Percentiles rank a stretch among this genome's conserved stretches.
Evolutionary conservation across 2,888 invertebrate genomes (phyloP).

Genomic region (Drosophila kuntzei): DNA sequence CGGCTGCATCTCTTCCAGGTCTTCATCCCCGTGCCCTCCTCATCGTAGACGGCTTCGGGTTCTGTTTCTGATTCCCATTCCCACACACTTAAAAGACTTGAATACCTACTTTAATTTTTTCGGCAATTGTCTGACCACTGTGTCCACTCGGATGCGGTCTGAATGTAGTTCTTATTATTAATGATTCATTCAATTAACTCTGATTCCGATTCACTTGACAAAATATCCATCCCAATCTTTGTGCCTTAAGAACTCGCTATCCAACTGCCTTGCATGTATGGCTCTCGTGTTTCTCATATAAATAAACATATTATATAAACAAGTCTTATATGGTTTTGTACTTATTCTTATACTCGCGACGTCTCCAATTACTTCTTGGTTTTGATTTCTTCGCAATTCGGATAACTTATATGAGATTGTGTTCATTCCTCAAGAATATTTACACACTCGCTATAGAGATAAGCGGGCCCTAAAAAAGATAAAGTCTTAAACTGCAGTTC

Average conservation of each 20-base stretch:
- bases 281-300: slow-evolving; percentile 37
- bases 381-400: neutral
- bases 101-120: slow-evolving; percentile 61
- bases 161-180: slow-evolving; percentile 72
- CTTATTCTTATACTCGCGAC: slow-evolving; percentile 12
- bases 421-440: slow-evolving; percentile 14
- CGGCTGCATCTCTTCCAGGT: slow-evolving; percentile 83
- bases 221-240: slow-evolving; percentile 45
- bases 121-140: slow-evolving; percentile 61
- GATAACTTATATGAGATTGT: slow-evolving; percentile 8
- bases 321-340: slow-evolving; percentile 13
- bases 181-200: slow-evolving; percentile 83
- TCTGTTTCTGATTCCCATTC: slow-evolving; percentile 1
- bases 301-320: slow-evolving; percentile 36
- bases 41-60: slow-evolving; percentile 38
- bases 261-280: slow-evolving; percentile 44
- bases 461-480: slow-evolving; percentile 13
- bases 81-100: slow-evolving; percentile 68
- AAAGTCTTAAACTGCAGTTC: neutral
- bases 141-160: slow-evolving; percentile 61
- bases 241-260: slow-evolving; percentile 69
- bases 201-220: slow-evolving; percentile 74
- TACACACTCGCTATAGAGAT: slow-evolving; percentile 24
- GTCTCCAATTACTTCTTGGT: neutral
- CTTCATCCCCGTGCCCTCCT: slow-evolving; percentile 81